Conservation (phyloP, 92 coral and sea anemone species). For the Porites rus region DNA sequence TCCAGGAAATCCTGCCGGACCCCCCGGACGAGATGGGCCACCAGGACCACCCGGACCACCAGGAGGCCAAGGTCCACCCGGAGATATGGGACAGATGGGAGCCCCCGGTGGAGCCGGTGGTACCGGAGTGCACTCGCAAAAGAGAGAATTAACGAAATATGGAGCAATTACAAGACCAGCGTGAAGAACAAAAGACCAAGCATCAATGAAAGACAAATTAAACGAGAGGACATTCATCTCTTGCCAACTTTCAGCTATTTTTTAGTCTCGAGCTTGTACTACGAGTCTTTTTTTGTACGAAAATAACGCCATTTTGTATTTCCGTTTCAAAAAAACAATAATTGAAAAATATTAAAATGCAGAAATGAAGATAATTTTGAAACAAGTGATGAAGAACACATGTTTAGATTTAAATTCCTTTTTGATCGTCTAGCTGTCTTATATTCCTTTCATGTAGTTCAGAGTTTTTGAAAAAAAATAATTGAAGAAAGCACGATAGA, state of each 20-base stretch:
- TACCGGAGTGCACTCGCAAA: slow-evolving; percentile 55
- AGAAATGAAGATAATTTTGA: too few relatives aligned
- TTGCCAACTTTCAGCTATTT: slow-evolving; percentile 1
- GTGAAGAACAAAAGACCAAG: background rate
- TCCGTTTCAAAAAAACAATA: background rate
- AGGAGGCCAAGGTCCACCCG: slow-evolving; percentile 95
- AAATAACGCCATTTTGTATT: slow-evolving; percentile 25
- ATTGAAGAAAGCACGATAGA: too few relatives aligned
- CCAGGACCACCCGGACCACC: slow-evolving; percentile 97
- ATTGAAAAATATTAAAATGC: too few relatives aligned
- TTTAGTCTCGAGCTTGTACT: background rate
- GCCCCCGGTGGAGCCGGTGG: slow-evolving; percentile 81
- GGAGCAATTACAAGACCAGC: slow-evolving; percentile 46
- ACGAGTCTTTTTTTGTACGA: slow-evolving; percentile 13
- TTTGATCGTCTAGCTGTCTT: too few relatives aligned
- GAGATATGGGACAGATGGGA: slow-evolving; percentile 88
- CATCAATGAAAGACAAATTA: background rate
- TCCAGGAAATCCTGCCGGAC: slow-evolving; percentile 98
- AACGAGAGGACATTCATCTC: background rate
- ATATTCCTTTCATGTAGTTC: too few relatives aligned
- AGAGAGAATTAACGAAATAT: slow-evolving; percentile 15
- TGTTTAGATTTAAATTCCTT: too few relatives aligned
- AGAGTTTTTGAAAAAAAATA: too few relatives aligned
- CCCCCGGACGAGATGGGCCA: slow-evolving; percentile 97
- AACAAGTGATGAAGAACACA: too few relatives aligned